Percentiles rank a stretch among this genome's conserved stretches.
Evolutionary conservation across 2,113 vertebrate species (phyloP).

Genomic region (Hucho hucho): DNA sequence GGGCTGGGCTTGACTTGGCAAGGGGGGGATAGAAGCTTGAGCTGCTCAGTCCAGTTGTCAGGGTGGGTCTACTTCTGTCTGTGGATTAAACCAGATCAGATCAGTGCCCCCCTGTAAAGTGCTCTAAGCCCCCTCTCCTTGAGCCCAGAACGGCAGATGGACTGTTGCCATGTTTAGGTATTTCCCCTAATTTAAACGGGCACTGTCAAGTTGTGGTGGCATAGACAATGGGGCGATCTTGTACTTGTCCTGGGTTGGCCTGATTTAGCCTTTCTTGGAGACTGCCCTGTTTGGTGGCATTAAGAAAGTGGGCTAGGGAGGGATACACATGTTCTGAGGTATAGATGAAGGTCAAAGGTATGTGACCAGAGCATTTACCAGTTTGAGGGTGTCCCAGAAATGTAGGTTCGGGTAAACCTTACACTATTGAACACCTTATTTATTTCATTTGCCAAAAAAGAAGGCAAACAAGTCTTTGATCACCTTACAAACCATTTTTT

Average conservation of each 20-base stretch:
- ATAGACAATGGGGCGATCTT: neutral
- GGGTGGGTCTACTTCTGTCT: slow-evolving; percentile 14
- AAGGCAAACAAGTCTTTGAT: no score
- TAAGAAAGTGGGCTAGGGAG: no score
- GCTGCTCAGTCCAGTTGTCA: neutral
- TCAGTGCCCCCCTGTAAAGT: neutral
- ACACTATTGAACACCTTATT: no score
- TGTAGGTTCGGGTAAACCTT: no score
- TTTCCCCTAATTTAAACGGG: slow-evolving; percentile 17
- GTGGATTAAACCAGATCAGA: slow-evolving; percentile 31
- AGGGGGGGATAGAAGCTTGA: neutral
- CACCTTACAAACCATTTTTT: no score
- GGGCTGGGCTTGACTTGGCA: neutral
- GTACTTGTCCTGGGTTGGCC: neutral
- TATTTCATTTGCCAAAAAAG: no score
- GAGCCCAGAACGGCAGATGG: slow-evolving; percentile 6
- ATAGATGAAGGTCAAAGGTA: no score
- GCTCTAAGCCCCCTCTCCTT: slow-evolving; percentile 7
- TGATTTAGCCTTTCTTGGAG: neutral
- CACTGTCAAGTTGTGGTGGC: neutral
- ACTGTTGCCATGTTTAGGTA: slow-evolving; percentile 23
- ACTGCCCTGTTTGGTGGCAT: no score
- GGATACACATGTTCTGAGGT: no score
- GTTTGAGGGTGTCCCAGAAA: no score
- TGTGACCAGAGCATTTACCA: no score